A percentile compares a stretch with the other conserved stretches of the same genome.
phyloP scores from a whole-genome alignment of 1,140 invertebrate genomes.

The Samia ricini region DNA sequence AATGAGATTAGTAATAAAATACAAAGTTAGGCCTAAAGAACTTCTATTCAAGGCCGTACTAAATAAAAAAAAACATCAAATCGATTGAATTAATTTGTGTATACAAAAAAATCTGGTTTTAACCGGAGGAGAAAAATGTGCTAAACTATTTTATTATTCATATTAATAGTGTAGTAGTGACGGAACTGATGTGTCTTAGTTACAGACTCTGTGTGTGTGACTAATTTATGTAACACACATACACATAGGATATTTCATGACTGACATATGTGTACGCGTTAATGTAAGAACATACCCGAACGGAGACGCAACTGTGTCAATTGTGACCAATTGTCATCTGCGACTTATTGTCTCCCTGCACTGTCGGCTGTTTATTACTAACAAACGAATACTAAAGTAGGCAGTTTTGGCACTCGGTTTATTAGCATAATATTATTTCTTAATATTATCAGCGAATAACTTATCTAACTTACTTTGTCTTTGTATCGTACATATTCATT shows the following conservation, averaged over 20 bases:
- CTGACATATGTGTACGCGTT: not conserved
- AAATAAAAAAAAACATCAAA: no score
- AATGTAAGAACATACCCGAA: not conserved
- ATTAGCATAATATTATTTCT: no score
- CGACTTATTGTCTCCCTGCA: slow-evolving; percentile 4
- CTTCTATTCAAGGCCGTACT: no score
- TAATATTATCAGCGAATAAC: no score
- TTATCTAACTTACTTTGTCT: no score
- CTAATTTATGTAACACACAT: not conserved
- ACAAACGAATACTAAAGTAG: not conserved
- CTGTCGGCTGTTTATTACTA: not conserved
- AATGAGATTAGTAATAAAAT: no score
- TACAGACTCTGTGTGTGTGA: not conserved
- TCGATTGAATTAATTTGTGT: no score
- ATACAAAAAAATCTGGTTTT: no score
- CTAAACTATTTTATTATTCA: not conserved
- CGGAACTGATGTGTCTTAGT: not conserved
- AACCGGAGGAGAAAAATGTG: no score
- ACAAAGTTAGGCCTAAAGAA: no score
- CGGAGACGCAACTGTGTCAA: slow-evolving; percentile 43
- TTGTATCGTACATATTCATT: no score
- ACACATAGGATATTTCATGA: not conserved
- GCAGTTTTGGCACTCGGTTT: not conserved
- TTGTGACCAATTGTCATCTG: slow-evolving; percentile 29
- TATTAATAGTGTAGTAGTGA: not conserved